Percentiles rank a stretch among this genome's conserved stretches.
Conservation (phyloP, 2,113 vertebrate species). For the Ia io region DNA sequence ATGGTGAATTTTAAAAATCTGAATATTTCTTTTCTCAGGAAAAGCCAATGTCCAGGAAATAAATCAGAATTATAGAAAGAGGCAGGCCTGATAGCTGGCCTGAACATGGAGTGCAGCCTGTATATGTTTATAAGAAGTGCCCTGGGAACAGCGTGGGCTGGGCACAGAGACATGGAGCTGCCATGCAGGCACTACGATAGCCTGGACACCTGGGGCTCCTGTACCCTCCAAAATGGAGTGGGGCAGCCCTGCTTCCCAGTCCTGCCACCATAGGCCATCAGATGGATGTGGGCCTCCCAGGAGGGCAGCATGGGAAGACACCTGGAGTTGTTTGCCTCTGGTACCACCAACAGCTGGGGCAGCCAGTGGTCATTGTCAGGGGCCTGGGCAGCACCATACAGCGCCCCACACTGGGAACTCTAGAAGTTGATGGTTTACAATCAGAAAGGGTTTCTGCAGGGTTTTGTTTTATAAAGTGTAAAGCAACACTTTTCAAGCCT, state of each 20-base stretch:
- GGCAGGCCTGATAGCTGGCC: background rate
- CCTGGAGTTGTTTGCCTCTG: rapidly evolving
- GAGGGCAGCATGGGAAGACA: background rate
- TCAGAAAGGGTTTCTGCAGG: background rate
- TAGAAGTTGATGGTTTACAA: background rate
- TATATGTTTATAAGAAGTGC: background rate
- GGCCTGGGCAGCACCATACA: background rate
- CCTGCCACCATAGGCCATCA: background rate
- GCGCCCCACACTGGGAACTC: background rate
- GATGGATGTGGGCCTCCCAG: background rate
- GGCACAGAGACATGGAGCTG: background rate
- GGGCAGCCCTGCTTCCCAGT: background rate
- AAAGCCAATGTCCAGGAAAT: background rate
- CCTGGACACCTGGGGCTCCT: background rate
- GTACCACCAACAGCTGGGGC: background rate
- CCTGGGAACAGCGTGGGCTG: background rate
- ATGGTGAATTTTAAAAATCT: background rate
- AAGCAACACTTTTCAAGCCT: background rate
- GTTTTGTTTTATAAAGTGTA: background rate
- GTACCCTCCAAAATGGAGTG: background rate
- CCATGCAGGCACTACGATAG: background rate
- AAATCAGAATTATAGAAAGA: background rate
- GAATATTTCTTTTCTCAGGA: background rate
- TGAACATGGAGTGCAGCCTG: background rate
- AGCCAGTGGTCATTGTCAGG: background rate